Conservation (phyloP, 2,113 vertebrate genomes). For the Saimiri boliviensis region DNA sequence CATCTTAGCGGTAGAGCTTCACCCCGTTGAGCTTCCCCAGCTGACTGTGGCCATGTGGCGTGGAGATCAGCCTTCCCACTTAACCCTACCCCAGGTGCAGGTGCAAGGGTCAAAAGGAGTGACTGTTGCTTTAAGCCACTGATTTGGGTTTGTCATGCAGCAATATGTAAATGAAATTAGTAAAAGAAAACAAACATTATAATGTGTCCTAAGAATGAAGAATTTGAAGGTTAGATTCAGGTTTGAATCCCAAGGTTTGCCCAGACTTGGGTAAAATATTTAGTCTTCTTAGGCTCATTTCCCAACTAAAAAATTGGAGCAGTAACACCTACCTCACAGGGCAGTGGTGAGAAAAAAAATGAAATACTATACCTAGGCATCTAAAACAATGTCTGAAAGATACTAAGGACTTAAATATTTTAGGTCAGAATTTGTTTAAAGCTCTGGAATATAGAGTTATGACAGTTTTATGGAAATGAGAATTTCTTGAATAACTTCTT, state of each 20-base stretch:
- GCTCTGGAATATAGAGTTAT: not conserved
- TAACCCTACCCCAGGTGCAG: not conserved
- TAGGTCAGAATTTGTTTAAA: not conserved
- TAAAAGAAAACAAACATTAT: not conserved
- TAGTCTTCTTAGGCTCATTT: not conserved
- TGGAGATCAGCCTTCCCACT: not conserved
- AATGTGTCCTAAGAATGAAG: not conserved
- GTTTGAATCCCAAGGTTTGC: not conserved
- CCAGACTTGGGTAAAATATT: not conserved
- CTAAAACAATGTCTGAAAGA: not conserved
- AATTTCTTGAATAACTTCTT: not conserved
- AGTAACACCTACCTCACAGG: not conserved
- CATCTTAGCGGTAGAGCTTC: not conserved
- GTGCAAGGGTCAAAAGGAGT: not conserved
- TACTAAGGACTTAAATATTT: not conserved
- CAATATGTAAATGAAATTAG: not conserved
- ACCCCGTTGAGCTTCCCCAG: not conserved
- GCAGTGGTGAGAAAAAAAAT: not conserved
- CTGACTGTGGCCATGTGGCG: fast-evolving
- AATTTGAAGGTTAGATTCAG: not conserved
- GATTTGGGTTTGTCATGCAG: not conserved
- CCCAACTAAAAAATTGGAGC: not conserved
- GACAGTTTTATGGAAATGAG: not conserved
- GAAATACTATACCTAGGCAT: not conserved
- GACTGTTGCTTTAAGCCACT: not conserved